Conservation (phyloP, 2,888 invertebrate species). For the Noctuana brunneofusca region DNA sequence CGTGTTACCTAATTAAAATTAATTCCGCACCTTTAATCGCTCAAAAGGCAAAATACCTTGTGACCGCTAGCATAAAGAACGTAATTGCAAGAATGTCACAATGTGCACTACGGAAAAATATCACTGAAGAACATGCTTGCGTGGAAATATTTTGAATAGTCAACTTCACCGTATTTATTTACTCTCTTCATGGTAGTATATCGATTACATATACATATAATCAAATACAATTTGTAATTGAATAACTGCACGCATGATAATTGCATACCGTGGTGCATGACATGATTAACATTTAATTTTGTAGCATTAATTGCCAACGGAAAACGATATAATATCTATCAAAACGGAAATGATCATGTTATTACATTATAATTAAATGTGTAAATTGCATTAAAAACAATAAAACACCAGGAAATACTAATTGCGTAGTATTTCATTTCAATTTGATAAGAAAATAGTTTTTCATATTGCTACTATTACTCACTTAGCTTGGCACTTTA, state of each 20-base stretch:
- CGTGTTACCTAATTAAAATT: constrained; percentile 9
- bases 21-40: not conserved
- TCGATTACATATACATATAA: not conserved
- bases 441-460: not conserved
- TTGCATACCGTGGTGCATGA: not conserved
- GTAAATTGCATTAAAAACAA: constrained; percentile 6
- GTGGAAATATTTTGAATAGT: not conserved
- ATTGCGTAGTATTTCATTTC: not conserved
- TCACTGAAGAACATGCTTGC: not conserved
- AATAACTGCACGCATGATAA: not conserved
- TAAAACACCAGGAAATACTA: not conserved
- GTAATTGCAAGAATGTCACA: not conserved
- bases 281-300: not conserved
- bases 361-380: constrained; percentile 3
- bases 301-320: constrained; percentile 8
- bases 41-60: not conserved
- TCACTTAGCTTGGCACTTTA: not conserved
- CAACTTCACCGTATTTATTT: not conserved
- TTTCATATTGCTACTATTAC: not conserved
- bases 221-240: not conserved
- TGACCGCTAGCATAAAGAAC: not conserved
- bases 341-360: constrained; percentile 7
- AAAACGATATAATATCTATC: constrained; percentile 15
- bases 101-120: not conserved
- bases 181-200: not conserved